phyloP scores from a whole-genome alignment of 2,113 vertebrate genomes.

The Tinamus guttatus region DNA sequence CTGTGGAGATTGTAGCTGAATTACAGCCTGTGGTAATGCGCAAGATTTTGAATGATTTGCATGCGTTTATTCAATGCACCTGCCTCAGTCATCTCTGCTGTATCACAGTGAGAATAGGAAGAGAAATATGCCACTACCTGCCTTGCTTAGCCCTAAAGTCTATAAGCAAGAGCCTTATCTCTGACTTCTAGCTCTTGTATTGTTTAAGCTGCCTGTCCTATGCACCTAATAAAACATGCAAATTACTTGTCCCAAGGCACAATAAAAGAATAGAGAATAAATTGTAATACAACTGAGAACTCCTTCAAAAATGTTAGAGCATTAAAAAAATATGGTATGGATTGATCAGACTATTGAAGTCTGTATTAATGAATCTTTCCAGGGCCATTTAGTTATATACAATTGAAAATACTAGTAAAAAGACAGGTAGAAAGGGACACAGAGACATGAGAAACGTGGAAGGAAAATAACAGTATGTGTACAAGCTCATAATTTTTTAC shows the following conservation, averaged over 20 bases:
- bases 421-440: background rate
- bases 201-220: background rate
- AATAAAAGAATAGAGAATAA: background rate
- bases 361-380: background rate
- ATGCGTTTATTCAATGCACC: background rate
- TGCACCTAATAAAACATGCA: background rate
- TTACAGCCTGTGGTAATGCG: background rate
- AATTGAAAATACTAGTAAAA: background rate
- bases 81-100: background rate
- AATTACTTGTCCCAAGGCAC: background rate
- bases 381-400: background rate
- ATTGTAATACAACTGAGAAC: background rate
- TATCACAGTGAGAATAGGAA: background rate
- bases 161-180: background rate
- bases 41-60: background rate
- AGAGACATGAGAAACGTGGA: background rate
- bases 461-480: background rate
- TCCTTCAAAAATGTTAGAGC: background rate
- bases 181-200: background rate
- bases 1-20: background rate
- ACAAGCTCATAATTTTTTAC: background rate
- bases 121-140: background rate
- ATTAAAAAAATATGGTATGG: background rate
- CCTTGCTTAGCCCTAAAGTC: background rate
- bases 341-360: background rate